Percentiles rank a stretch among this genome's conserved stretches.
These are phyloP conservation scores for Otus scops DNA, from an alignment of 2,797 vertebrate genomes.

Conservation along the genomic window DNA sequence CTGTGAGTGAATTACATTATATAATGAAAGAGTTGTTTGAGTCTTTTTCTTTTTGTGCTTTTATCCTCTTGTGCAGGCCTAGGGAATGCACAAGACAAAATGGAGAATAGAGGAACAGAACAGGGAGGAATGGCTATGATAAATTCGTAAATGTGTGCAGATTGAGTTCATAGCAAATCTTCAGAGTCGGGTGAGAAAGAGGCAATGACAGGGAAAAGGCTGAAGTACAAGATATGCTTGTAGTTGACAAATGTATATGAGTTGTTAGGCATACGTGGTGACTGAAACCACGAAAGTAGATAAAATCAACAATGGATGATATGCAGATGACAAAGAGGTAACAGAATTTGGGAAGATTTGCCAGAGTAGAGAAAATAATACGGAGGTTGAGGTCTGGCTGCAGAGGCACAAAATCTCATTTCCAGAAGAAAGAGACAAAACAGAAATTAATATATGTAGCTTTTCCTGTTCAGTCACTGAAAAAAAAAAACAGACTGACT, in stretches of 20 bases:
- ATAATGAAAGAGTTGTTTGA: not conserved
- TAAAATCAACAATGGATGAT: not conserved
- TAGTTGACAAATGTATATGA: not conserved
- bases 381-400: not conserved
- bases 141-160: not conserved
- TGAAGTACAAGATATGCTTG: not conserved
- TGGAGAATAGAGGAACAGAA: not conserved
- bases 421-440: not conserved
- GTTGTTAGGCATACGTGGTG: not conserved
- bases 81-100: not conserved
- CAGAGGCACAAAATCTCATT: not conserved
- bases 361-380: not conserved
- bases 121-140: not conserved
- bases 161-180: not conserved
- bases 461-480: not conserved
- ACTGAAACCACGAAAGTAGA: not conserved
- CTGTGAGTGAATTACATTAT: not conserved
- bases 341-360: not conserved
- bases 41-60: not conserved
- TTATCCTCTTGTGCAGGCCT: not conserved
- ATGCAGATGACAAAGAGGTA: not conserved
- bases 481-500: not conserved
- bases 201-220: not conserved
- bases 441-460: not conserved
- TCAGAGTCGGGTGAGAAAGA: not conserved